These are phyloP conservation scores for Miichthys miiuy DNA, from an alignment of 2,797 vertebrate species.

Conservation along the genomic window DNA sequence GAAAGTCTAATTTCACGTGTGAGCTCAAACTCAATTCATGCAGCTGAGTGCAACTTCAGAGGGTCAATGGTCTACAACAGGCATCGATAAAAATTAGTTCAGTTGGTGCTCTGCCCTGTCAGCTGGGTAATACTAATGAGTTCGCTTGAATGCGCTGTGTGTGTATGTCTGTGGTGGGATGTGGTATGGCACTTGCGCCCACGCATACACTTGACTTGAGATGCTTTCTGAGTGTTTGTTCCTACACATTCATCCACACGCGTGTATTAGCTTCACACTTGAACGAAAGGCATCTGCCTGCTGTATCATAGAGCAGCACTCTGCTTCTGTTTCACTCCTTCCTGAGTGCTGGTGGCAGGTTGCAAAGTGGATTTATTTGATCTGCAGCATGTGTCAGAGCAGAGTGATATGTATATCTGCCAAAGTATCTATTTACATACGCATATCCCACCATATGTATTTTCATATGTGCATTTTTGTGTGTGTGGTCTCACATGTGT, in stretches of 20 bases:
- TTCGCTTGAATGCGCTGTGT: conserved; percentile 21
- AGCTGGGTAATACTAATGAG: conserved; percentile 54
- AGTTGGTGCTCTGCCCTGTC: conserved; percentile 49
- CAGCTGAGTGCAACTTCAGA: conserved; percentile 41
- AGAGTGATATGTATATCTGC: conserved; percentile 51
- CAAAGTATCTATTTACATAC: conserved; percentile 51
- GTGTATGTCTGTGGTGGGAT: background rate
- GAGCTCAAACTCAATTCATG: conserved; percentile 24
- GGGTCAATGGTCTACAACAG: conserved; percentile 33
- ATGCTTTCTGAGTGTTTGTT: conserved; percentile 53
- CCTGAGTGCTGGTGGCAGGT: conserved; percentile 53
- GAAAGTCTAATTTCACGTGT: conserved; percentile 46
- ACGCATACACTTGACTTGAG: conserved; percentile 49
- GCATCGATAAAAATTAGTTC: conserved; percentile 55
- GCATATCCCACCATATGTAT: conserved; percentile 28
- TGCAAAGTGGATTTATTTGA: conserved; percentile 63
- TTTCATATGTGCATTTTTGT: conserved; percentile 7
- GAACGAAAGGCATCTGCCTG: conserved; percentile 50
- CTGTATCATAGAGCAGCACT: conserved; percentile 28
- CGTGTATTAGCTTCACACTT: conserved; percentile 33
- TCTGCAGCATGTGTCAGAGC: conserved; percentile 54
- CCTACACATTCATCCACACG: conserved; percentile 44
- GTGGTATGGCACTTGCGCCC: conserved; percentile 31
- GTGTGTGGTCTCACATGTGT: background rate
- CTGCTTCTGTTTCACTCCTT: conserved; percentile 51